phyloP scores from a whole-genome alignment of 2,888 invertebrate species.

The Heliconius erato region DNA sequence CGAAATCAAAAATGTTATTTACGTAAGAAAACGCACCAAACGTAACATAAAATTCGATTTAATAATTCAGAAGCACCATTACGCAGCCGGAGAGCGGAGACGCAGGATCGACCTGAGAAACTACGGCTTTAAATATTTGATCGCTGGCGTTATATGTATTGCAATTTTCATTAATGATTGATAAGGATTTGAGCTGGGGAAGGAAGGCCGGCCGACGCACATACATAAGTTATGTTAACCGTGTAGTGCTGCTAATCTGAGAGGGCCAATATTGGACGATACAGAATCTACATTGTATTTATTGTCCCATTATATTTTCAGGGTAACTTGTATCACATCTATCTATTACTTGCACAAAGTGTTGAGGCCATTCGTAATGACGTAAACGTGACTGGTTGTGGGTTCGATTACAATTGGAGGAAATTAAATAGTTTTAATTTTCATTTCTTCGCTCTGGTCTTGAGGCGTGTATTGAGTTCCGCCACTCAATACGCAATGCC shows the following conservation, averaged over 20 bases:
- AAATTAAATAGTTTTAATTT: too few relatives aligned
- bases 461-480: too few relatives aligned
- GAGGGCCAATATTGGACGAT: conserved; percentile 68
- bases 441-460: too few relatives aligned
- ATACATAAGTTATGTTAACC: conserved; percentile 73
- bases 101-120: conserved; percentile 60
- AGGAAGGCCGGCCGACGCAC: conserved; percentile 63
- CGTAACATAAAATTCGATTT: conserved; percentile 81
- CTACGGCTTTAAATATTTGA: conserved; percentile 82
- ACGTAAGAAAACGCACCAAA: conserved; percentile 68
- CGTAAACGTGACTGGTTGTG: too few relatives aligned
- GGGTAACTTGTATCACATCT: not conserved
- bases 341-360: not conserved
- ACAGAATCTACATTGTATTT: conserved; percentile 42
- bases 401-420: too few relatives aligned
- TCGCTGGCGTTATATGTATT: conserved; percentile 82
- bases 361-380: too few relatives aligned
- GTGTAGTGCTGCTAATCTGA: conserved; percentile 72
- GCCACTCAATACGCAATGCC: too few relatives aligned
- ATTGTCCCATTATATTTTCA: conserved; percentile 25
- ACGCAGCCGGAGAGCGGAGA: conserved; percentile 60
- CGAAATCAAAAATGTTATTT: conserved; percentile 77
- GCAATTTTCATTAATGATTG: conserved; percentile 84
- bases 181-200: conserved; percentile 73
- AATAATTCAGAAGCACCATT: conserved; percentile 81